Evolutionary conservation across 1,140 invertebrate genomes (phyloP), one percentile per base, ranked within the genome.

Genomic region (Drosophila ambigua): DNA sequence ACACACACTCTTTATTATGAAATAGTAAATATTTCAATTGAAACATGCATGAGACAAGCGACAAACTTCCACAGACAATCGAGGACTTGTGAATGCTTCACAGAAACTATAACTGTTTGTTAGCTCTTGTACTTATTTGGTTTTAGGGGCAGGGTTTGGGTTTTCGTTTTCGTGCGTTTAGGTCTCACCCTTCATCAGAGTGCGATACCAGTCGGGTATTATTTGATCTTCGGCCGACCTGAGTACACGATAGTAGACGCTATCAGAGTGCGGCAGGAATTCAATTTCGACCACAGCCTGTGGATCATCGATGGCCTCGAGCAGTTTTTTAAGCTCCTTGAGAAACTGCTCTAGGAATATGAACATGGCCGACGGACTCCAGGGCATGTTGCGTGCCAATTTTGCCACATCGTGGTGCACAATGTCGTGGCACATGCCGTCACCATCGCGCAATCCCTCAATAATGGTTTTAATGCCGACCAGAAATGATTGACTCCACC

Each of bases 401-500:
- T 68, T 26, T 1, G 15, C 9, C 2, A 76, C 60, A 6, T 39
- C 35, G 16, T 48, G 65, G n/a, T 73, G 20, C 2, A 58, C 15
- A 6, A 88, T 73, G 1, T 58, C 20, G 9, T 55, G 60, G 2
- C 44, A 23, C 6, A 94, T 79, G 5, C 95, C 95, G 52, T 93
- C 16, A 58, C 94, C 91, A 80, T 95, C 93, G 72, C 95, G 92
- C 58, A 94, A 94, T 7, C 96, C 96, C 81, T 94, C 94, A 2
- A 95, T 79, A 41, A 96, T 93, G 13, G 92, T 92, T 6, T 93
- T 76, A 39, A 96, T 94, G 5, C 94, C 94, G 20, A 94, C 93
- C 7, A 96, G 82, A 79, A 95, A 96, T 60, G 94, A 95, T 77
- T 97, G 96, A 26, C 94, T 93, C 95, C 96, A 97, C 95, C 95